Conservation (phyloP, 64 coral and sea anemone species). For the Stichodactyla mertensii region DNA sequence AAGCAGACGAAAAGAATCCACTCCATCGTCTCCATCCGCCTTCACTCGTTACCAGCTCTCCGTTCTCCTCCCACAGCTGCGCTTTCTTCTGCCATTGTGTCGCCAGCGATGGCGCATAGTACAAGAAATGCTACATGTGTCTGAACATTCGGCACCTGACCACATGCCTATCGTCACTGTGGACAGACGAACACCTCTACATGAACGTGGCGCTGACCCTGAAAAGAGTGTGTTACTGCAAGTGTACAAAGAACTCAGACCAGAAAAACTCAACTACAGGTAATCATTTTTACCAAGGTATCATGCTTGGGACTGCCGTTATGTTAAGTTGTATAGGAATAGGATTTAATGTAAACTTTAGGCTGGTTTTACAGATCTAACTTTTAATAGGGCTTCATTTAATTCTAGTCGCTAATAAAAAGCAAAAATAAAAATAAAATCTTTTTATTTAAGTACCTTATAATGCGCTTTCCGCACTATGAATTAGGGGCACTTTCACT, state of each 20-base stretch:
- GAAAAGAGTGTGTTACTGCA: slow-evolving; percentile 67
- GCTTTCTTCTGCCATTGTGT: slow-evolving; percentile 79
- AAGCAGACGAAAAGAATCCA: background rate
- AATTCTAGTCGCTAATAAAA: too few relatives aligned
- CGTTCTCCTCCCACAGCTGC: slow-evolving; percentile 59
- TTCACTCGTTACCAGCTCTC: slow-evolving; percentile 44
- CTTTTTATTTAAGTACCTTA: too few relatives aligned
- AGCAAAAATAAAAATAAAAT: too few relatives aligned
- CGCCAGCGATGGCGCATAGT: slow-evolving; percentile 86
- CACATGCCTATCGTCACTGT: slow-evolving; percentile 81
- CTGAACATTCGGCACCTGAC: slow-evolving; percentile 67
- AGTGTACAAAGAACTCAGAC: slow-evolving; percentile 60
- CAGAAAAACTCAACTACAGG: slow-evolving; percentile 77
- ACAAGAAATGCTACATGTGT: slow-evolving; percentile 58
- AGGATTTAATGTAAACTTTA: too few relatives aligned
- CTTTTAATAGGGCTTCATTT: too few relatives aligned
- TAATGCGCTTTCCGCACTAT: too few relatives aligned
- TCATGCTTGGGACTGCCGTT: background rate
- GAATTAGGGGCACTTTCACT: too few relatives aligned
- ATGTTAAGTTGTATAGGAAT: too few relatives aligned
- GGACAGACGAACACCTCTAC: slow-evolving; percentile 63
- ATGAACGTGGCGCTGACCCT: slow-evolving; percentile 35
- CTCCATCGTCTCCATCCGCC: background rate
- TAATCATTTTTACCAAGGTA: background rate
- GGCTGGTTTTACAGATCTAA: too few relatives aligned